phyloP scores from a whole-genome alignment of 2,797 vertebrate species.

The Arctocebus calabarensis region DNA sequence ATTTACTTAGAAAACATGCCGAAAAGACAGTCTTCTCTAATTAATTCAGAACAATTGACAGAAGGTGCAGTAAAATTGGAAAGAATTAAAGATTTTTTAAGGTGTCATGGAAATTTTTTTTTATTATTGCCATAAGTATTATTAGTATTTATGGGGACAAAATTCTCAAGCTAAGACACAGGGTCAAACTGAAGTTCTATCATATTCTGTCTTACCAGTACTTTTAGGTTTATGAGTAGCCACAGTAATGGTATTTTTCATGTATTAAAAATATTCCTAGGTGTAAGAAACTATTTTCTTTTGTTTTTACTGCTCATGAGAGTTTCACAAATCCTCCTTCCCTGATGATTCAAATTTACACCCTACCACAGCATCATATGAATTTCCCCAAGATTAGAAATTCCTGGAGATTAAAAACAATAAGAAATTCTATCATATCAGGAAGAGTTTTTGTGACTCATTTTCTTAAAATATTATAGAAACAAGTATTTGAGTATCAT shows the following conservation, averaged over 20 bases:
- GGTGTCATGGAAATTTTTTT: background rate
- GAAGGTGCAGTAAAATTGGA: background rate
- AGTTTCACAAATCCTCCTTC: background rate
- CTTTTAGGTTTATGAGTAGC: background rate
- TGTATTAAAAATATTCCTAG: background rate
- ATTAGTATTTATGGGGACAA: constrained; percentile 25
- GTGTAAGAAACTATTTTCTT: background rate
- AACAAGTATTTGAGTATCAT: background rate
- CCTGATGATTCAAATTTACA: background rate
- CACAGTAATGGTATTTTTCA: background rate
- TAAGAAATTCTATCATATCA: background rate
- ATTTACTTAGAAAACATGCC: background rate
- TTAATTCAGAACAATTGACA: constrained; percentile 61
- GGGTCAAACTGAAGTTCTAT: background rate
- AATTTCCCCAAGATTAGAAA: background rate
- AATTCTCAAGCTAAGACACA: background rate
- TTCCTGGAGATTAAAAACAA: background rate
- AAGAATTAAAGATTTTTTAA: constrained; percentile 31
- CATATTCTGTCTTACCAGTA: background rate
- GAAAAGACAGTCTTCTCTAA: constrained; percentile 25
- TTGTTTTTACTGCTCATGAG: constrained; percentile 14
- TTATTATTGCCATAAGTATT: constrained; percentile 19
- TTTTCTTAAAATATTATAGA: constrained; percentile 13
- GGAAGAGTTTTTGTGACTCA: background rate
- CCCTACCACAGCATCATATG: background rate